Percentiles rank a stretch among this genome's conserved stretches.
phyloP scores from a whole-genome alignment of 2,888 invertebrate species.

The Germaria angustata region DNA sequence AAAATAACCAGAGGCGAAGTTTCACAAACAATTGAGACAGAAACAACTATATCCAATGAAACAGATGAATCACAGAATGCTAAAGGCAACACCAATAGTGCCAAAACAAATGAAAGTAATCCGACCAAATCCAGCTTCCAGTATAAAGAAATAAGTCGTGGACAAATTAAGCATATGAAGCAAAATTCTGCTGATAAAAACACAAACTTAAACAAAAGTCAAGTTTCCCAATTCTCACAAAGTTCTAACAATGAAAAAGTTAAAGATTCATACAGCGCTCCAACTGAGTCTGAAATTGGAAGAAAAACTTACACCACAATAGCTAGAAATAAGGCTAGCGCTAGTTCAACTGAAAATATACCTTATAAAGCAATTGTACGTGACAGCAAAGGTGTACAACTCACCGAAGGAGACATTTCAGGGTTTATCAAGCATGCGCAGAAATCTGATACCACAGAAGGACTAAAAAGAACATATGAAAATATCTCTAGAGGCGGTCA shows the following conservation, averaged over 20 bases:
- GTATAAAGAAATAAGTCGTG: not conserved
- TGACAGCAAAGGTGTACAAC: conserved; percentile 64
- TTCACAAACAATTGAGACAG: not conserved
- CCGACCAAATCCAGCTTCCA: not conserved
- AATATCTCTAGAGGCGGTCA: conserved; percentile 69
- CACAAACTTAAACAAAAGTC: not conserved
- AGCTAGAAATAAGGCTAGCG: not conserved
- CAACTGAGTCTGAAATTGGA: not conserved
- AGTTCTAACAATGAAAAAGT: not conserved
- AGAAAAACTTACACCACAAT: conserved; percentile 52
- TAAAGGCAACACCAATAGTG: not conserved
- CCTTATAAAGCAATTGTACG: conserved; percentile 71
- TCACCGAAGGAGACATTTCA: conserved; percentile 69
- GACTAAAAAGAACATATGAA: conserved; percentile 43
- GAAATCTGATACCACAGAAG: not conserved
- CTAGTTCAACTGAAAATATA: conserved; percentile 59
- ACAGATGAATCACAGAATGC: not conserved
- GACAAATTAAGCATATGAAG: not conserved
- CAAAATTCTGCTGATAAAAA: not conserved
- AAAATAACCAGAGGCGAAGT: not conserved
- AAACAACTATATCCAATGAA: not conserved
- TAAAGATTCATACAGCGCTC: too few relatives aligned
- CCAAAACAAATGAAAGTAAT: not conserved
- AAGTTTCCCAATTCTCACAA: not conserved
- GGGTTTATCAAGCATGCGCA: conserved; percentile 66